A percentile compares a stretch with the other conserved stretches of the same genome.
Evolutionary conservation across 2,113 vertebrate species (phyloP).

Genomic region (Empidonax traillii): DNA sequence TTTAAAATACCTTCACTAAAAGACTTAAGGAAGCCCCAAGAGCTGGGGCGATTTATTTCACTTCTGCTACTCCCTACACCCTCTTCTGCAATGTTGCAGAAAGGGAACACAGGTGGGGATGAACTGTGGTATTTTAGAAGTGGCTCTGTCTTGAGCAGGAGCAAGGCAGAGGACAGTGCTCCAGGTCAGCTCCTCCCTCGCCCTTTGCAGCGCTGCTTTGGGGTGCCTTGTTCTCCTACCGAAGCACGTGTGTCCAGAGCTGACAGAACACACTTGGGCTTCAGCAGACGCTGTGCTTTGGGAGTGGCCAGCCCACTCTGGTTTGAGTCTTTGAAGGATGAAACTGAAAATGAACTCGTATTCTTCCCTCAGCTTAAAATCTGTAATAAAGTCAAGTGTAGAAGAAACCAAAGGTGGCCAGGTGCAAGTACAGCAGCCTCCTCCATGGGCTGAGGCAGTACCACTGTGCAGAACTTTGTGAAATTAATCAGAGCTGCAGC

Average conservation of each 20-base stretch:
- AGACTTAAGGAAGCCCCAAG: neutral
- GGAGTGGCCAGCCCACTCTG: accelerated
- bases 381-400: neutral
- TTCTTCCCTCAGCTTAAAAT: neutral
- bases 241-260: accelerated
- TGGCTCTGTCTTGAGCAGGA: accelerated
- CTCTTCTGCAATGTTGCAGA: accelerated
- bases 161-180: accelerated
- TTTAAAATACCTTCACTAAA: neutral
- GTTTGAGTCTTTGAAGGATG: neutral
- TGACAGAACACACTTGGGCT: accelerated
- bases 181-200: accelerated
- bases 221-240: neutral
- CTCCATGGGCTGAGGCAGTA: accelerated
- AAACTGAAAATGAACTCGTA: neutral
- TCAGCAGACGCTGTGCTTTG: accelerated
- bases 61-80: neutral
- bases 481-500: neutral
- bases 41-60: accelerated
- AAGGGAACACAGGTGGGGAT: neutral
- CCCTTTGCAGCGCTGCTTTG: neutral
- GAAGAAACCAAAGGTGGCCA: neutral
- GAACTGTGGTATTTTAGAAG: accelerated
- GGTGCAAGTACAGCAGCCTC: neutral
- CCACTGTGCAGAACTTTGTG: neutral